Evolutionary conservation across 2,113 vertebrate genomes (phyloP).

Genomic region (Sclerurus mexicanus): DNA sequence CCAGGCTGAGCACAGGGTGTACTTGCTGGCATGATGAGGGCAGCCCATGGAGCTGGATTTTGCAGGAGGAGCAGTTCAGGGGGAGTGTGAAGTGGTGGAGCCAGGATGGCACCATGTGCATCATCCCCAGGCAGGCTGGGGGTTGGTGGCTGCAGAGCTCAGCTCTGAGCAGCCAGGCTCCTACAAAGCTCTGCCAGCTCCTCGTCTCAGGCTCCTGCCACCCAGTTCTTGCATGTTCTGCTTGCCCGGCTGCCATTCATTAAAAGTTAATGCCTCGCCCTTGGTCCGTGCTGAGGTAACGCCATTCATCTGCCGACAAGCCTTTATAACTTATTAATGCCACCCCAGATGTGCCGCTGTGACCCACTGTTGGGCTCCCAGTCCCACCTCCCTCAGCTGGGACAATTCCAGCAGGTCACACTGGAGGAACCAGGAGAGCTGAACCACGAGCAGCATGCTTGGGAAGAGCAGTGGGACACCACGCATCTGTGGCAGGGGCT

Average conservation of each 20-base stretch:
- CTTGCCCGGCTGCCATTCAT: not conserved
- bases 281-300: not conserved
- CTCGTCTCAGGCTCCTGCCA: not conserved
- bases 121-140: not conserved
- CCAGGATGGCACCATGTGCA: fast-evolving
- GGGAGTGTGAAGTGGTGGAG: not conserved
- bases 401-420: not conserved
- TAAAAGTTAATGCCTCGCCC: constrained; percentile 46
- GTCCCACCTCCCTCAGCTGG: not conserved
- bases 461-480: not conserved
- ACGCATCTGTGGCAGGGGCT: fast-evolving
- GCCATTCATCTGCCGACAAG: not conserved
- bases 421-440: not conserved
- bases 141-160: not conserved
- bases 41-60: not conserved
- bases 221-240: not conserved
- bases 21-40: not conserved
- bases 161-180: not conserved
- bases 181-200: not conserved
- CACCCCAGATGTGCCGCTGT: not conserved
- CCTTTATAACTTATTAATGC: constrained; percentile 17
- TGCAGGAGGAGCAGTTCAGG: not conserved
- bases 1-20: not conserved
- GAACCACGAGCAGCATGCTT: fast-evolving
- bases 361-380: not conserved